Conservation (phyloP, 2,797 vertebrate species). For the Schizopygopsis pylzovi region DNA sequence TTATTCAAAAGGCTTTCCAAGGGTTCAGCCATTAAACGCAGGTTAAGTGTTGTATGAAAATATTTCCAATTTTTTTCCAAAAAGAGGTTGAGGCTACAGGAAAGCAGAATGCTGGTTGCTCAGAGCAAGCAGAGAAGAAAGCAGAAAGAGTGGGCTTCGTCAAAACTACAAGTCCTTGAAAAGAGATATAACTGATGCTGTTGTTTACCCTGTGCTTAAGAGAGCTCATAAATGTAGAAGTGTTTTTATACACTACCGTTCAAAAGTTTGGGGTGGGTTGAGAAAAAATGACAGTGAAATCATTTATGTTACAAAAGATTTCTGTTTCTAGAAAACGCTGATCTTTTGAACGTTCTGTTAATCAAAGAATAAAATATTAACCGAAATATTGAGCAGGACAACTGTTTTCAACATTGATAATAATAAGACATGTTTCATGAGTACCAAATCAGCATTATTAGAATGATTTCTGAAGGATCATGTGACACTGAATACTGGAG, state of each 20-base stretch:
- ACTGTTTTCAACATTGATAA: neutral
- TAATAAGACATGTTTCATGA: neutral
- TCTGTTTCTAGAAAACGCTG: neutral
- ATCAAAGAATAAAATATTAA: neutral
- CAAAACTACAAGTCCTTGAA: slow-evolving; percentile 26
- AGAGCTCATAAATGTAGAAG: neutral
- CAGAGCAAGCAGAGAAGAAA: slow-evolving; percentile 15
- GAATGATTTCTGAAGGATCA: neutral
- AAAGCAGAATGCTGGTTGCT: slow-evolving; percentile 44
- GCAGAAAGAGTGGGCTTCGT: slow-evolving; percentile 13
- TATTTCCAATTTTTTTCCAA: slow-evolving; percentile 10
- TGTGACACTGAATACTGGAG: neutral
- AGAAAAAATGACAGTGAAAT: neutral
- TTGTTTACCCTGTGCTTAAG: slow-evolving; percentile 11
- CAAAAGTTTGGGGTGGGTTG: neutral
- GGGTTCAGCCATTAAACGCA: slow-evolving; percentile 23
- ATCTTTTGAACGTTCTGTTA: neutral
- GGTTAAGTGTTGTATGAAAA: slow-evolving; percentile 22
- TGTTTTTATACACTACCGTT: neutral
- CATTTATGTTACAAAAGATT: neutral
- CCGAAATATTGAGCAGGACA: neutral
- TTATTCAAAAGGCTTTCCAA: slow-evolving; percentile 30
- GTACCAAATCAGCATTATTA: neutral
- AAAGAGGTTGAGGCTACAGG: slow-evolving; percentile 39
- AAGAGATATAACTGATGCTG: slow-evolving; percentile 7